Base-by-base conservation (phyloP, 2,113 vertebrate species). In the Patagioenas fasciata region DNA sequence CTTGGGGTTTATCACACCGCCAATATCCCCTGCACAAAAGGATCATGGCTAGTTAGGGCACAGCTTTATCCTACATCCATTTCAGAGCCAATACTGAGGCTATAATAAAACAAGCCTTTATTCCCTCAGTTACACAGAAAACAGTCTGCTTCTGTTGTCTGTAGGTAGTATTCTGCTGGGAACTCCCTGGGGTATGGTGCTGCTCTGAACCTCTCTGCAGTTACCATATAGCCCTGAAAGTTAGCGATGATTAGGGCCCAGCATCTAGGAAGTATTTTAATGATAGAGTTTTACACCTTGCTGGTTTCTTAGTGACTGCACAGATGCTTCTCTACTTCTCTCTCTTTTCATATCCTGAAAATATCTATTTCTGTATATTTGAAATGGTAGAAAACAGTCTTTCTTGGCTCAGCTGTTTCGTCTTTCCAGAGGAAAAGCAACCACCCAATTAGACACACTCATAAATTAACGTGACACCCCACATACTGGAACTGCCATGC, bases 391-490 rank as follows among this genome's bases (percentile, higher is more conserved):
- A 94, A 97, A 97, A 53, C 67, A 79, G 57, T 97, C 93, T 95
- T 95, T 87, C 80, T 88, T 94, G 70, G 53, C 86, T 97, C 92
- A 96, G 90, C 77, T 96, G 58, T 95, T 97, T 96, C 88, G 93
- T 97, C 73, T 97, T 97, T 96, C 90, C 85, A 81, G 88, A 95
- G 57, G 60, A 96, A 97, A 95, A 96, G 85, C 89, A 96, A 83
- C 82, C 50, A 91, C 60, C 60, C 96, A 97, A 93, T 97, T 97
- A 97, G 88, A 93, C 42, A 75, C 47, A 81, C 48, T 91, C 94
- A 96, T 97, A 97, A 97, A 98, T 98, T 98, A 98, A 96, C 94
- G 93, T 97, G 98, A 97, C 97, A 98, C 70, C 60, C 36, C 34
- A 42, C 79, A 50, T 36, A 70, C 88, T 86, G 79, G 80, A 96